Conservation (phyloP, 2,113 vertebrate genomes). For the Chlorodrepanis virens region DNA sequence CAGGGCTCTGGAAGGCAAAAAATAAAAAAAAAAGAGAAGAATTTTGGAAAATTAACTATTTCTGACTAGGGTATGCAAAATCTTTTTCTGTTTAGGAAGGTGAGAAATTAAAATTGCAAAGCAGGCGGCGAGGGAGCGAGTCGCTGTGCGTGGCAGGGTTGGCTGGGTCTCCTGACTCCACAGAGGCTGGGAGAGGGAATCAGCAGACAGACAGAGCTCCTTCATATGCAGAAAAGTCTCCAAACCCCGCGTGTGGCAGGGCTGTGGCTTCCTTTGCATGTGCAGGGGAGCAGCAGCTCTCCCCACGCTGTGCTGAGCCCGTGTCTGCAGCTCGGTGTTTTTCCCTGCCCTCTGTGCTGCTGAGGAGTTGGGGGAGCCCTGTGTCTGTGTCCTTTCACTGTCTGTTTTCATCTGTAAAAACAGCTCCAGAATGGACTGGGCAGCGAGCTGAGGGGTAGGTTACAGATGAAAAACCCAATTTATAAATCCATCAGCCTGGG, state of each 20-base stretch:
- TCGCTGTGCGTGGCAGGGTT: background rate
- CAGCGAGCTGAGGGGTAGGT: background rate
- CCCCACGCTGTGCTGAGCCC: background rate
- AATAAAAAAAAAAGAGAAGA: background rate
- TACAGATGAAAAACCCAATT: background rate
- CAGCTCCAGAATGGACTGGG: background rate
- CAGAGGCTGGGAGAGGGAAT: background rate
- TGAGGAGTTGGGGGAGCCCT: background rate
- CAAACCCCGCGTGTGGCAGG: background rate
- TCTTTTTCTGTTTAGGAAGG: slow-evolving; percentile 65
- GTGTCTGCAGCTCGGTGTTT: background rate
- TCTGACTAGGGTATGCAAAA: slow-evolving; percentile 60
- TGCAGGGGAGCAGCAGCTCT: background rate
- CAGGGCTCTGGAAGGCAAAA: background rate
- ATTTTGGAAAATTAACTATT: slow-evolving; percentile 70
- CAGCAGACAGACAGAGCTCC: background rate
- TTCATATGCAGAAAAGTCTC: background rate
- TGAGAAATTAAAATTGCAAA: slow-evolving; percentile 74
- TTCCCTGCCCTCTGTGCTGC: background rate
- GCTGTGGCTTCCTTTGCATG: background rate
- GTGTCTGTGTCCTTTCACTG: background rate
- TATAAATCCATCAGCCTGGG: background rate
- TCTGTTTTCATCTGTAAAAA: background rate
- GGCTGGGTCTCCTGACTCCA: slow-evolving; percentile 7
- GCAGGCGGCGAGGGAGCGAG: slow-evolving; percentile 17